phyloP scores from a whole-genome alignment of 2,797 vertebrate genomes.

The Danio kyathit region DNA sequence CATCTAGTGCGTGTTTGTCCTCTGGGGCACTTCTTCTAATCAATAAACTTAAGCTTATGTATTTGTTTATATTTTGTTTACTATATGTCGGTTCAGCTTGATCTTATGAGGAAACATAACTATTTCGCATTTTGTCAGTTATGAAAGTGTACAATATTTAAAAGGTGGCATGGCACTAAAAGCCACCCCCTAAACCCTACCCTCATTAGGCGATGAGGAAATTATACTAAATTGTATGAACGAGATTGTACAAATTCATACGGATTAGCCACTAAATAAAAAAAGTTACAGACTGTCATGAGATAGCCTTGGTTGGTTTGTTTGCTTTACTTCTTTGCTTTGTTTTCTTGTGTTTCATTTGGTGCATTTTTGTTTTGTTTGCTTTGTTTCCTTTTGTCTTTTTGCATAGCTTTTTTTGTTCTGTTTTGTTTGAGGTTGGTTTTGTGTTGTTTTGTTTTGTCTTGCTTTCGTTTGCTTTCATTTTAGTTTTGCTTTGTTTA shows the following conservation, averaged over 20 bases:
- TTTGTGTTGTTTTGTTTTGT: neutral
- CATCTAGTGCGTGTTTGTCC: conserved; percentile 75
- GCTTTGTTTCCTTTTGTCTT: neutral
- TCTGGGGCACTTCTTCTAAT: neutral
- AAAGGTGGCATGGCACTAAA: no score
- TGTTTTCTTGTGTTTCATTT: neutral
- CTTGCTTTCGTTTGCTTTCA: neutral
- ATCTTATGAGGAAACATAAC: no score
- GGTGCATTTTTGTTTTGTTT: neutral
- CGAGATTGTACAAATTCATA: no score
- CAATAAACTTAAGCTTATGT: neutral
- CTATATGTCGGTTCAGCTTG: neutral
- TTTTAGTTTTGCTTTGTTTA: no score
- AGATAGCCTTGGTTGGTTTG: no score
- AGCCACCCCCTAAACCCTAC: no score
- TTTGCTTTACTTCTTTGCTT: neutral
- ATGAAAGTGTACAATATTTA: no score
- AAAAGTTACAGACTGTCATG: no score
- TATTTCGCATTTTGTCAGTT: no score
- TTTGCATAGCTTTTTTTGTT: neutral
- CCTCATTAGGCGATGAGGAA: no score
- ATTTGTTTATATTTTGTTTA: neutral
- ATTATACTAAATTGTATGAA: no score
- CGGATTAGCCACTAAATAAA: no score
- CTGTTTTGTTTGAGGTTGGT: neutral